phyloP scores from a whole-genome alignment of 2,888 invertebrate species.

The Rhagonycha lutea region DNA sequence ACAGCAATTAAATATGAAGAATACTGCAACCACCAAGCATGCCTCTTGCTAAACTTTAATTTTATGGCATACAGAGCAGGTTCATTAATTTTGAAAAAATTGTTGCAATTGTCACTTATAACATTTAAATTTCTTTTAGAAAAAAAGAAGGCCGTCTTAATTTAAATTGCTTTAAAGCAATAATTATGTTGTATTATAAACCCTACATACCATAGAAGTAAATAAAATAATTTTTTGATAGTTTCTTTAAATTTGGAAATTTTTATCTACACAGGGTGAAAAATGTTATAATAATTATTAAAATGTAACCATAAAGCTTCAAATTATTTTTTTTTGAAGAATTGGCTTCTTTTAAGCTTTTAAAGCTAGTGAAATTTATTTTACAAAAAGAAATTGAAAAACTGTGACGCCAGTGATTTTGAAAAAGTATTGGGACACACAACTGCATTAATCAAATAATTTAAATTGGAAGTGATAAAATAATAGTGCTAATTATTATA shows the following conservation, averaged over 20 bases:
- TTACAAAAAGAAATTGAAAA: background rate
- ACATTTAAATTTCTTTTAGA: background rate
- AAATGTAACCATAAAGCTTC: background rate
- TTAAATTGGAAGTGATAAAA: background rate
- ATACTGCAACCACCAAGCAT: background rate
- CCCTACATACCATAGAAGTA: background rate
- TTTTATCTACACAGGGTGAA: background rate
- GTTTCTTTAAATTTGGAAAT: background rate
- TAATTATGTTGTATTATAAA: background rate
- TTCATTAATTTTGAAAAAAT: background rate
- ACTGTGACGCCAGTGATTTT: background rate
- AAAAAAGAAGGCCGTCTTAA: background rate
- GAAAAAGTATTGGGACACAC: conserved; percentile 7
- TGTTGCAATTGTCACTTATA: background rate
- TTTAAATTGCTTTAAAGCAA: background rate
- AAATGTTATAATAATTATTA: background rate
- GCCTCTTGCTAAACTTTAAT: background rate
- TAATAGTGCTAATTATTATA: conserved; percentile 5
- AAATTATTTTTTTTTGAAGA: background rate
- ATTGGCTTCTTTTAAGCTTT: background rate
- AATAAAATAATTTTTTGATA: background rate
- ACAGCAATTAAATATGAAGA: background rate
- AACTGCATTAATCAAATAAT: background rate
- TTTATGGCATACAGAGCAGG: background rate
- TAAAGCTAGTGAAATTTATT: background rate